A percentile compares a stretch with the other conserved stretches of the same genome.
These are phyloP conservation scores for Eueremaeus valkanovi DNA, from an alignment of 2,888 invertebrate species.

Conservation along the genomic window DNA sequence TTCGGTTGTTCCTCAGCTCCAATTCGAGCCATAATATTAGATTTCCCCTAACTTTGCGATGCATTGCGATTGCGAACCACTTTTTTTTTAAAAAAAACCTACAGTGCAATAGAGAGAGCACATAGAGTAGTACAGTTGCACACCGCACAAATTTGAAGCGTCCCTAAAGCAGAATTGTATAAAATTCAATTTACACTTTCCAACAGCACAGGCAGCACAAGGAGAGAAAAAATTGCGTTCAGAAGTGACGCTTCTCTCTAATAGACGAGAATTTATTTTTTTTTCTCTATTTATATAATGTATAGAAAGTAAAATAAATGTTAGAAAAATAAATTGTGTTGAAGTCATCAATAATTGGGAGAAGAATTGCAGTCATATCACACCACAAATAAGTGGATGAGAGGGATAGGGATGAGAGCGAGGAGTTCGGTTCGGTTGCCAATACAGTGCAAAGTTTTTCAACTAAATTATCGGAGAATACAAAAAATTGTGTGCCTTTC, in stretches of 20 bases:
- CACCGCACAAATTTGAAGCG: conserved; percentile 17
- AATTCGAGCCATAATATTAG: conserved; percentile 12
- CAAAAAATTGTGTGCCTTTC: too few species aligned
- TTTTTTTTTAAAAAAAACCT: not conserved
- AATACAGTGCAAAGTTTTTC: too few species aligned
- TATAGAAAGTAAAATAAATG: not conserved
- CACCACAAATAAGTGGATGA: not conserved
- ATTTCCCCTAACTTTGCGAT: conserved; percentile 6
- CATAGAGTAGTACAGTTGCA: too few species aligned
- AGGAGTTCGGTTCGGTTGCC: too few species aligned
- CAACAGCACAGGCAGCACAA: too few species aligned
- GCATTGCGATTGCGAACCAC: not conserved
- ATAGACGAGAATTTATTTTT: conserved; percentile 2
- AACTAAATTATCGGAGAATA: too few species aligned
- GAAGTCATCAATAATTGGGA: conserved; percentile 29
- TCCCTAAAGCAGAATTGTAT: conserved; percentile 23
- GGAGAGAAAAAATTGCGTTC: not conserved
- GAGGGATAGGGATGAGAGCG: conserved; percentile 19
- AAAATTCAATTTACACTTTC: conserved; percentile 33
- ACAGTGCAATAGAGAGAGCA: not conserved
- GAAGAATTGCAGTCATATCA: conserved; percentile 30
- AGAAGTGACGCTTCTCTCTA: not conserved
- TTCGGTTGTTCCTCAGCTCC: conserved; percentile 10
- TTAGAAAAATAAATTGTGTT: conserved; percentile 28
- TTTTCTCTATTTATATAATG: conserved; percentile 19